A percentile compares a stretch with the other conserved stretches of the same genome.
Evolutionary conservation across 2,888 invertebrate species (phyloP).

Genomic region (Linnaemya vulpina): DNA sequence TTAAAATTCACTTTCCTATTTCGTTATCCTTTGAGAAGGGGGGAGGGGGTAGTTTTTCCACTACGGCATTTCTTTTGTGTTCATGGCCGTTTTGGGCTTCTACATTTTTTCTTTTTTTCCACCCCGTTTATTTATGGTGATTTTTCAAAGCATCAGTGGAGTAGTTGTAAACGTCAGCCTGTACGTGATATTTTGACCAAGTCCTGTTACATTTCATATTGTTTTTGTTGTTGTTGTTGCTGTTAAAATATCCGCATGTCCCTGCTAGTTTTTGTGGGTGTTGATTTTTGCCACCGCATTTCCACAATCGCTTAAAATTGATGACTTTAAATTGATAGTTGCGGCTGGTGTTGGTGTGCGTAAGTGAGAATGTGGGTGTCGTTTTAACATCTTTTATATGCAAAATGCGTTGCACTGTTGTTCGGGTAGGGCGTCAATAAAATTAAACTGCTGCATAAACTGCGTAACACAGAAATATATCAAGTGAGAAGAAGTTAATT

Average conservation of each 20-base stretch:
- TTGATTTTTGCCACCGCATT: conserved; percentile 11
- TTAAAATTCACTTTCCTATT: not conserved
- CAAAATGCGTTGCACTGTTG: not conserved
- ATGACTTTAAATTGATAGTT: conserved; percentile 39
- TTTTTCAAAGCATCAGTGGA: conserved; percentile 1
- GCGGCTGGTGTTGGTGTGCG: not conserved
- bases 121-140: not conserved
- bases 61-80: not conserved
- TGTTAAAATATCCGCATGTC: not conserved
- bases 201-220: conserved; percentile 19
- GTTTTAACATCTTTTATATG: not conserved
- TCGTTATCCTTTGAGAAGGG: not conserved
- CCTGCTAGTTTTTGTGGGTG: not conserved
- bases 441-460: conserved; percentile 1
- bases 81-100: not conserved
- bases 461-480: not conserved
- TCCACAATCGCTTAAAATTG: conserved; percentile 21
- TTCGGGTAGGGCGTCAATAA: not conserved
- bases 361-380: not conserved
- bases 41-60: no score
- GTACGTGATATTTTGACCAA: conserved; percentile 48
- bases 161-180: conserved; percentile 31
- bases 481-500: no score
- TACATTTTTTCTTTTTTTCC: not conserved
- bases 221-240: not conserved